Evolutionary conservation across 2,113 vertebrate species (phyloP), one percentile per base, ranked within the genome.

Genomic region (Enhydra lutris): DNA sequence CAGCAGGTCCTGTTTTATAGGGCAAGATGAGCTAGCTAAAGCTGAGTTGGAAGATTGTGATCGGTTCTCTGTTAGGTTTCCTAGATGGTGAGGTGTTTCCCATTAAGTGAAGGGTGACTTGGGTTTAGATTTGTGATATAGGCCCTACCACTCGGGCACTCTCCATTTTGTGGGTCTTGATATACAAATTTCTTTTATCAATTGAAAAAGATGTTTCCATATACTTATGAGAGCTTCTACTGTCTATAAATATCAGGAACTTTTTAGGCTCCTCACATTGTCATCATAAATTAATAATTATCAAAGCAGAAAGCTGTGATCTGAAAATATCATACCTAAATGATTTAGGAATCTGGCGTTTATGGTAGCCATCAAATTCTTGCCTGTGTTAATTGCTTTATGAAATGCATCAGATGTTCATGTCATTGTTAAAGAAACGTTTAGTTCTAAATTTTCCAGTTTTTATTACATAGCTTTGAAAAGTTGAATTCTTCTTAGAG

Each of bases 231-330:
- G 78, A 95, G 26, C 20, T 97, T 96, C 23, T 69, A 85, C 15
- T 95, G 45, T 88, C 67, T 52, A n/a, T 85, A 36, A 91, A 36
- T 42, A 2, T 20, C 31, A 59, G 42, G 36, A 73, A 89, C 18
- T 85, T 81, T 94, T 73, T 83, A 96, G 92, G 50, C 13, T 55
- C 9, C 31, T 97, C 18, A 61, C 0, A 4, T 84, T 71, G 34
- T 96, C 82, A 47, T 21, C 26, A 86, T 92, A 89, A 85, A 67
- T 81, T 96, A 94, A 50, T 78, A 45, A 82, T 97, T 85, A 97
- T 94, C 45, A 84, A 95, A 83, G 34, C 50, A 69, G 39, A 74
- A 74, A 89, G 50, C 31, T 57, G 4, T 74, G 73, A 59, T 82
- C 47, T 95, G 61, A 96, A 93, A 93, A 39, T 36, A 42, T 65